Conservation (phyloP, 2,888 invertebrate species). For the Lycocerus yunnanus region DNA sequence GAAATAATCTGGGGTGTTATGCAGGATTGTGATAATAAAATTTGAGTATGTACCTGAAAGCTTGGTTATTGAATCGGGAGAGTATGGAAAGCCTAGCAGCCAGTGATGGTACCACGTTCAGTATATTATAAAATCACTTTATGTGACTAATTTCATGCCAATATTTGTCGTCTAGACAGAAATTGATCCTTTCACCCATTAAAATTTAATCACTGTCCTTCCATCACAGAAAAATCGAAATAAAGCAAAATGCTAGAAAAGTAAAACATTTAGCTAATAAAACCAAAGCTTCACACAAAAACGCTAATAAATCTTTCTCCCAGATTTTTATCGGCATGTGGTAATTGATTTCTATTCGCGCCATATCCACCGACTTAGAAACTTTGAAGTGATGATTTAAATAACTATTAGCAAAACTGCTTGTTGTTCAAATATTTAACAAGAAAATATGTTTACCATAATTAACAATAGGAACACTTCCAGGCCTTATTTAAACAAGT, state of each 20-base stretch:
- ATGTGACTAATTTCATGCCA: too few species aligned
- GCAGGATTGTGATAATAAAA: too few species aligned
- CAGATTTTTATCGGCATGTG: background rate
- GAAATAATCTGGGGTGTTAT: too few species aligned
- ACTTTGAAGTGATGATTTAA: background rate
- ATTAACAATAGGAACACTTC: background rate
- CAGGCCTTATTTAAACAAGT: background rate
- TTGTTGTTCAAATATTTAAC: background rate
- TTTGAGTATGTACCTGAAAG: too few species aligned
- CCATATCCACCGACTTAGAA: background rate
- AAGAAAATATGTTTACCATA: background rate
- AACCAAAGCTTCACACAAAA: background rate
- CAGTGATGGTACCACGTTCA: too few species aligned
- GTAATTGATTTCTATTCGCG: background rate
- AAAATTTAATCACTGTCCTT: background rate
- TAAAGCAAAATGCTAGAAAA: background rate
- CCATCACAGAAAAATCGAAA: background rate
- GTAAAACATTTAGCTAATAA: background rate
- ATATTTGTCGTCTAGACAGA: background rate
- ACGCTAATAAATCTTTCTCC: background rate
- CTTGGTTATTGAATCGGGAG: too few species aligned
- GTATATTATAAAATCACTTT: too few species aligned
- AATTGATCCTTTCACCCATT: background rate
- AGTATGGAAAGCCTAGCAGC: too few species aligned
- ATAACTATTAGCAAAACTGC: background rate